Percentiles rank a stretch among this genome's conserved stretches.
These are phyloP conservation scores for Sturnira hondurensis DNA, from an alignment of 2,113 vertebrate genomes.

Conservation along the genomic window DNA sequence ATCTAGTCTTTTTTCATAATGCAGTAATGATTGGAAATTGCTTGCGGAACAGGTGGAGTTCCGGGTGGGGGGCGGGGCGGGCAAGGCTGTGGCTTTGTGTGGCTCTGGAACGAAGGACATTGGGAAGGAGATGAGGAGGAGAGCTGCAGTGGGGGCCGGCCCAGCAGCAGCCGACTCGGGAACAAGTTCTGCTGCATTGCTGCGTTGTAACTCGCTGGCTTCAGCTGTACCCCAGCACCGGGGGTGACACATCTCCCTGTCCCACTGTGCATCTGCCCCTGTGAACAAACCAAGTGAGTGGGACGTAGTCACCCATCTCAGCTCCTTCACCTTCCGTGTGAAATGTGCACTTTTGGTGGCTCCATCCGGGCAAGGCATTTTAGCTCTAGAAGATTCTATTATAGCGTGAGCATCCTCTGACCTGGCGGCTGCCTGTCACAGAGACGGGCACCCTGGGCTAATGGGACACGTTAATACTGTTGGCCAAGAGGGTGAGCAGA, in stretches of 20 bases:
- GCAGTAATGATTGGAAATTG: neutral
- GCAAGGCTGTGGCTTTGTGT: neutral
- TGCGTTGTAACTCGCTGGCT: too few relatives aligned
- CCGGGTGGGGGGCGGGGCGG: neutral
- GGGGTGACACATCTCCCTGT: neutral
- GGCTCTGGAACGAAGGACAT: neutral
- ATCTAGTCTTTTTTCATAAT: neutral
- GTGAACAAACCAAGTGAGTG: neutral
- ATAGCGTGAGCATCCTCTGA: neutral
- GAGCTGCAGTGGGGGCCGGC: neutral
- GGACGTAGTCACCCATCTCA: rapidly evolving
- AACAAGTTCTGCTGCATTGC: neutral
- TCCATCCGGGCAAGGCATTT: rapidly evolving
- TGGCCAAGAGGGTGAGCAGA: neutral
- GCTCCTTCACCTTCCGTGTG: neutral
- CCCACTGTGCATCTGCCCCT: rapidly evolving
- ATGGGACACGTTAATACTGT: neutral
- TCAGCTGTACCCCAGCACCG: neutral
- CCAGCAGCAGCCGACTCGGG: neutral
- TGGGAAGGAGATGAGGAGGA: neutral
- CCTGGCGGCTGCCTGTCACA: neutral
- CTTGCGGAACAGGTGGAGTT: neutral
- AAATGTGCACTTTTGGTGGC: neutral
- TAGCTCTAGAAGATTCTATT: neutral
- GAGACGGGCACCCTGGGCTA: neutral